Evolutionary conservation across 2,113 vertebrate genomes (phyloP), one percentile per base, ranked within the genome.

Genomic region (Aegotheles bennettii): DNA sequence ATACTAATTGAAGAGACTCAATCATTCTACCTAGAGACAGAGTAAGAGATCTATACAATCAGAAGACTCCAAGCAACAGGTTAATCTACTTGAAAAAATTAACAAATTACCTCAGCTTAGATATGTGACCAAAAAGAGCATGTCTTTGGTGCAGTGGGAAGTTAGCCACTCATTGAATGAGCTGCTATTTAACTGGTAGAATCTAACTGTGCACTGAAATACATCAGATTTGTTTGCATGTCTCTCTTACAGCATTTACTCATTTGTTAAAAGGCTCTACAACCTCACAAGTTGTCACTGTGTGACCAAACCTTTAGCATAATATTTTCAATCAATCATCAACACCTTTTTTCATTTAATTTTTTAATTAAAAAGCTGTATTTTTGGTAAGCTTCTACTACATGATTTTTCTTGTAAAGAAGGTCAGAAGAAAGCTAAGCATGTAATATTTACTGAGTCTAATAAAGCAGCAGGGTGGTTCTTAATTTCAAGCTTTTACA

Each of bases 211-310:
- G 53, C 35, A 53, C n/a, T 67, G 60, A 74, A 91, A 60, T 7
- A 3, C 3, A 43, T 0, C 16, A n/a, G 40, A 47, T 53, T 47
- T 54, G 14, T 33, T 48, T 54, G 25, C 19, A 42, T 0, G 0
- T 73, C 38, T 51, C 42, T 65, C 25, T 59, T 31, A 61, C 40
- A 75, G 35, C 60, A 61, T 74, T 61, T 61, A 25, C 15, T 74
- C 31, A 24, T 15, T 54, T 42, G 18, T 28, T 54, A 68, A 38
- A 85, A 67, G 14, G 25, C 29, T 80, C 31, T 35, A 47, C n/a
- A 67, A 31, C 13, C 24, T 53, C 59, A 35, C n/a, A 51, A 51
- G 24, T 60, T 53, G 25, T 16, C 31, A 45, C 3, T 91, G 14
- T 4, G 16, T 26, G 20, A 80, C 45, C 21, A 85, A 65, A 53